Conservation (phyloP, 1,140 invertebrate genomes). For the Conus ventricosus region DNA sequence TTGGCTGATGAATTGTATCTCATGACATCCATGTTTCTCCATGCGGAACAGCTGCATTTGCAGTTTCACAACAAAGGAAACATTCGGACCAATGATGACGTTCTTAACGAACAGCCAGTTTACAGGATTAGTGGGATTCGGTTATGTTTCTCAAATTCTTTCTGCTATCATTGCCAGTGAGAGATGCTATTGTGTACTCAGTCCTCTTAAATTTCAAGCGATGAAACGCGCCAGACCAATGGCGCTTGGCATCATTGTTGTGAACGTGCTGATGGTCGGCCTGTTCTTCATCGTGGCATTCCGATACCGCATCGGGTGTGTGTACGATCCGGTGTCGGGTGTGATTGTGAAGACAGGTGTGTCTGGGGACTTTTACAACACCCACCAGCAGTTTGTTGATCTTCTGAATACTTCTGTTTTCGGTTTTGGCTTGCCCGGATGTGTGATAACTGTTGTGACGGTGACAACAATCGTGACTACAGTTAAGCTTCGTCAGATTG, state of each 20-base stretch:
- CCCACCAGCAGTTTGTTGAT: not conserved
- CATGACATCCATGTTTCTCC: not conserved
- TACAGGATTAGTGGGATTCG: not conserved
- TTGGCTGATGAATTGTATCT: not conserved
- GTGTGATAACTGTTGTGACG: not conserved
- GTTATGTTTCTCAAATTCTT: not conserved
- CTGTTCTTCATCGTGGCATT: not conserved
- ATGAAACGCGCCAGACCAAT: not conserved
- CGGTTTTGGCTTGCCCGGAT: not conserved
- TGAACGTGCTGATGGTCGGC: not conserved
- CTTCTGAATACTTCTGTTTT: not conserved
- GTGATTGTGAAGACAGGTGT: not conserved
- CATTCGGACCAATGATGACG: not conserved
- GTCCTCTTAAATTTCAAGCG: not conserved
- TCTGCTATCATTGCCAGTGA: not conserved
- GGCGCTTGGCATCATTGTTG: not conserved
- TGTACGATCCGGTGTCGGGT: not conserved
- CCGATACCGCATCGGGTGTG: not conserved
- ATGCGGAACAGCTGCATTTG: not conserved
- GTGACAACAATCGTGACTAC: not conserved
- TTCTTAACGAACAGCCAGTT: not conserved
- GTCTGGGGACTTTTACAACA: not conserved
- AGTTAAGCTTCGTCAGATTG: not conserved
- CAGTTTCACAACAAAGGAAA: not conserved
- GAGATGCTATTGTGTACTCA: conserved; percentile 3